Base-by-base conservation (phyloP, 2,797 vertebrate species). In the Fistularia commersonii region DNA sequence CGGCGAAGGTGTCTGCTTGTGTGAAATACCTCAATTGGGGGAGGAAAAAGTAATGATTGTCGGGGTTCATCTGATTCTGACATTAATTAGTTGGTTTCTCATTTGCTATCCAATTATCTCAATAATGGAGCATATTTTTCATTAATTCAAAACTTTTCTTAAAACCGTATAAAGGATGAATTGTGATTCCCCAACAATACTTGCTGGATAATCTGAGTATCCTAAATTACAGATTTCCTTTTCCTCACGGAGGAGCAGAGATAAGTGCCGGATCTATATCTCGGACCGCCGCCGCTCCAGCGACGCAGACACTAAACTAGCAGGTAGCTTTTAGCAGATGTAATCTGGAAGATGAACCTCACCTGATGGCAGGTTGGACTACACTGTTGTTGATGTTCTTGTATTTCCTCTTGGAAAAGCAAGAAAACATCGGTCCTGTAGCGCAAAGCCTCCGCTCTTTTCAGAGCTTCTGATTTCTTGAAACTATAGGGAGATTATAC, bases 291-390 rank as follows among this genome's bases (percentile, higher is more conserved):
- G 36, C 64, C 73, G 64, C 64, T 66, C 60, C 72, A 76, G 73
- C 84, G 82, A 86, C 84, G 83, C 66, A 76, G 76, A 84, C 74
- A 69, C 65, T 76, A 81, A 85, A 87, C 81, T 85, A 86, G 84
- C 71, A 62, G 65, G 71, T 78, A 70, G 76, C 81, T 85, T 84
- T 87, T 77, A 86, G 74, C 64, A 77, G 87, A 90, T 87, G 74
- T 61, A 73, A 90, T 88, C 83, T 78, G 61, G 77, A 77, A 79
- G 77, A 87, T 79, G 76, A 69, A 77, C 81, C 63, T 71, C 70
- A 82, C 73, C 74, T 69, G 77, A 84, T 79, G 54, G 66, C 44
- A 45, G 51, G 62, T 48, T 52, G 54, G 62, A 69, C 69, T 66
- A 68, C 63, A 78, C 60, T 60, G 50, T 41, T 6, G 31, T 12